phyloP scores from a whole-genome alignment of 2,797 vertebrate species.

The Peromyscus aztecus region DNA sequence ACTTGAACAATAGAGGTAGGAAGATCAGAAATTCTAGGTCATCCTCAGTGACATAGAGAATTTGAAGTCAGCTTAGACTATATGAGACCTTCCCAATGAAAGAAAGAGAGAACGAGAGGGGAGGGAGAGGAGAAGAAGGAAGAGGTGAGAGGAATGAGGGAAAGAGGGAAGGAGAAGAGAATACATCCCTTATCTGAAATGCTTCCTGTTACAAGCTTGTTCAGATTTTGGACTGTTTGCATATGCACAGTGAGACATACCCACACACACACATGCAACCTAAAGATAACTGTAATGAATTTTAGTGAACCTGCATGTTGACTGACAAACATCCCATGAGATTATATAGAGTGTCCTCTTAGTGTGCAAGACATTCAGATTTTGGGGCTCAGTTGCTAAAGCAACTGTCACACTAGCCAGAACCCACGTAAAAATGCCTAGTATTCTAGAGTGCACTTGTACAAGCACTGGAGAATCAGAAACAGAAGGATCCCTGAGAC shows the following conservation, averaged over 20 bases:
- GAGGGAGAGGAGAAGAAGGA: no score
- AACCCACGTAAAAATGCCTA: not conserved
- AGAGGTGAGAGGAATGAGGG: no score
- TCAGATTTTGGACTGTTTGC: not conserved
- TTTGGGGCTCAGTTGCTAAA: not conserved
- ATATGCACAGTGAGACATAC: not conserved
- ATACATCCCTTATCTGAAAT: not conserved
- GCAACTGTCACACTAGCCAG: not conserved
- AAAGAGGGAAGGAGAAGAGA: not conserved
- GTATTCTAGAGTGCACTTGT: no score
- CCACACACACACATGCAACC: not conserved
- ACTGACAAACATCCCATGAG: not conserved
- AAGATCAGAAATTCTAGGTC: not conserved
- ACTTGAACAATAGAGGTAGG: not conserved
- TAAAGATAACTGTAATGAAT: not conserved
- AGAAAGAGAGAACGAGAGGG: no score
- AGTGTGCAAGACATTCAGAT: not conserved
- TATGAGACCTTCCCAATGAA: not conserved
- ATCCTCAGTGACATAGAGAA: not conserved
- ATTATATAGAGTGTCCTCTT: not conserved
- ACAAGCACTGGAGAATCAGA: not conserved
- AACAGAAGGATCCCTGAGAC: not conserved
- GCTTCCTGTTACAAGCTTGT: not conserved
- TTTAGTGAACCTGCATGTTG: not conserved
- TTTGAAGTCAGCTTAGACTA: not conserved